Base-by-base conservation (phyloP, 2,888 invertebrate genomes). In the Xanthorhoe designata region DNA sequence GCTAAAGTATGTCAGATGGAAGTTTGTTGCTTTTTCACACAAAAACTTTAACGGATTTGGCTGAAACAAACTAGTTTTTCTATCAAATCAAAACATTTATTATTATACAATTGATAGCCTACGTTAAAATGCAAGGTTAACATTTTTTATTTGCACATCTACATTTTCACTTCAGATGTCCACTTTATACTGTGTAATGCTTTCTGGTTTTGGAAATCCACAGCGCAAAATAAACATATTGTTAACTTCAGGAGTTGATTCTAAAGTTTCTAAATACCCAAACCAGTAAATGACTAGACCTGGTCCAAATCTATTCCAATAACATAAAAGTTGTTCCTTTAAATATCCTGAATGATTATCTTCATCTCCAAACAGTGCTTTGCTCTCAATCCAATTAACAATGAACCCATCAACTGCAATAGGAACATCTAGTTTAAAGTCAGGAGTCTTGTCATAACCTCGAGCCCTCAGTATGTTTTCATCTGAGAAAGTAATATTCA, bases 251-350 rank as follows among this genome's bases (percentile, higher is more conserved):
- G 96, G 96, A 66, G 96, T 95, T 71, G 94, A 87, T 75, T 96
- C 95, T 77, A 95, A 89, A 35, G 96, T 94, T 86, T 97, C 96
- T 13, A 97, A 85, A 84, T 95, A 98, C 13, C 98, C 98, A 94
- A 98, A 97, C 99, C 99, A 99, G 86, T 99, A 99, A 75, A 99
- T 98, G 0, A 99, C 97, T 75, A 98, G 94, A 0, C 98, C 99
- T 38, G 98, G 96, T 1, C 99, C 99, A 94, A 98, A 99, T 81
- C 98, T 96, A 85, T 98, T 98, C 96, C 97, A 97, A 81, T 99
- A 99, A 85, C 98, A 97, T 73, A 95, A 94, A 77, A 97, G 96
- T 84, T 99, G 98, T 74, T 97, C 97, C 77, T 96, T 96, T 60
- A 97, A 94, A 86, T 98, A 98, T 10, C 94, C 95, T 52, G 95